phyloP scores from a whole-genome alignment of 2,888 invertebrate species.

The Neria commutata region DNA sequence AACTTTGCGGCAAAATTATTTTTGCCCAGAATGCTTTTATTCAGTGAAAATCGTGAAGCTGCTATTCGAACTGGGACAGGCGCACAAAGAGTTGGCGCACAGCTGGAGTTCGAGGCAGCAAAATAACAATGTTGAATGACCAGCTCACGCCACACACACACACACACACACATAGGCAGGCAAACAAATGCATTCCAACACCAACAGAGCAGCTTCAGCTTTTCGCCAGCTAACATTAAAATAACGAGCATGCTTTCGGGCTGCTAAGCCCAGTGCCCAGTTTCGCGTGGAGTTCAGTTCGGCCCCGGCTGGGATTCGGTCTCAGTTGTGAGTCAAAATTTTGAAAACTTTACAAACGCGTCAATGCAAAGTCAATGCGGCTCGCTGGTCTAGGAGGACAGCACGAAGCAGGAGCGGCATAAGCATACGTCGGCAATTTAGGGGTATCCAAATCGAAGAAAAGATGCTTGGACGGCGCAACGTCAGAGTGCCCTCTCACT shows the following conservation, averaged over 20 bases:
- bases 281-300: no score
- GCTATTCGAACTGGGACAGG: no score
- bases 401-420: conserved; percentile 31
- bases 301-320: conserved; percentile 35
- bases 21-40: conserved; percentile 37
- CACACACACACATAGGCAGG: neutral
- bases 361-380: conserved; percentile 12
- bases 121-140: conserved; percentile 3
- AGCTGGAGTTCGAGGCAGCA: neutral
- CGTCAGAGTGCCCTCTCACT: neutral
- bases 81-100: no score
- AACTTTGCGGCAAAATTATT: conserved; percentile 37
- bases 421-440: neutral
- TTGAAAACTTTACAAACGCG: conserved; percentile 54
- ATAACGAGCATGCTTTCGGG: conserved; percentile 15
- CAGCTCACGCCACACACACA: neutral
- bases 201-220: conserved; percentile 16
- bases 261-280: neutral
- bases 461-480: neutral
- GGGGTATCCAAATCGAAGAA: neutral
- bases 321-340: conserved; percentile 48
- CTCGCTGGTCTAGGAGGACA: conserved; percentile 28
- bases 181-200: neutral
- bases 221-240: conserved; percentile 23
- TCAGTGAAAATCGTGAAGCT: conserved; percentile 1